Evolutionary conservation across 2,113 vertebrate genomes (phyloP).

Genomic region (human): GRCh38 chr22:30088501-30089000

Average conservation of each 20-base stretch:
- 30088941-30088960: constrained; percentile 45
- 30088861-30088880: constrained; percentile 7
- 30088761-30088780: constrained; percentile 52
- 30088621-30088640: no score
- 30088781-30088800: constrained; percentile 48
- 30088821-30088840: not conserved
- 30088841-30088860: not conserved
- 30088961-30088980: constrained; percentile 26
- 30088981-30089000: not conserved
- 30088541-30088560: constrained; percentile 23
- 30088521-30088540: constrained; percentile 51
- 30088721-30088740: no score
- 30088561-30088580: not conserved
- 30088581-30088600: not conserved
- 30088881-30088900: not conserved
- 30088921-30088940: not conserved
- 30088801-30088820: constrained; percentile 49
- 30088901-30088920: constrained; percentile 23
- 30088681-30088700: no score
- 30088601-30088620: not conserved
- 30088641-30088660: no score
- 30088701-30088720: no score
- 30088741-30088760: not conserved
- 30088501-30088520: constrained; percentile 34
- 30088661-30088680: no score